phyloP scores from a whole-genome alignment of 1,140 invertebrate genomes.

The Cherax quadricarinatus region DNA sequence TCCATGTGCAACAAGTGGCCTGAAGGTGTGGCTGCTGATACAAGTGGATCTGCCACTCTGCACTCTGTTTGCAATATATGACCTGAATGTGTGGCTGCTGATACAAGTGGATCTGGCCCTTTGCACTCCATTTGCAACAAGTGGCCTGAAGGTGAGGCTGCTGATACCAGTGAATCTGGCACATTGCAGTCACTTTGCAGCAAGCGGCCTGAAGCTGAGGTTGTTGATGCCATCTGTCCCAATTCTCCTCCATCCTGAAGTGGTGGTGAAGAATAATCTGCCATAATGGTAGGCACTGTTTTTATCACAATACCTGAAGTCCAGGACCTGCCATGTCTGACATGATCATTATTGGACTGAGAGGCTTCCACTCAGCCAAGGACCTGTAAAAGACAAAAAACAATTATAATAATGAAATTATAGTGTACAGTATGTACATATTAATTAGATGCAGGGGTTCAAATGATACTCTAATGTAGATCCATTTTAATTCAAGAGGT shows the following conservation, averaged over 20 bases:
- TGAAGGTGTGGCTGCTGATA: no score
- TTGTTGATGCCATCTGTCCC: background rate
- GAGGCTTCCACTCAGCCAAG: background rate
- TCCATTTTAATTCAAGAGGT: no score
- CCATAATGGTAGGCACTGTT: background rate
- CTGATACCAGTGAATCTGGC: background rate
- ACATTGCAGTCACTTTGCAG: background rate
- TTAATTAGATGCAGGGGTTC: no score
- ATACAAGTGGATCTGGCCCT: background rate
- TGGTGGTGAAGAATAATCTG: background rate
- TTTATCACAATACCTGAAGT: constrained; percentile 8
- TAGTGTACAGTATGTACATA: background rate
- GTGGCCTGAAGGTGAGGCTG: background rate
- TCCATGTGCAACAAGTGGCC: no score
- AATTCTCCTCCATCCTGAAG: constrained; percentile 1
- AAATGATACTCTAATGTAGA: no score
- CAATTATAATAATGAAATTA: background rate
- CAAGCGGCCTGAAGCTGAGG: background rate
- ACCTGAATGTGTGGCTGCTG: background rate
- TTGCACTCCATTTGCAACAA: background rate
- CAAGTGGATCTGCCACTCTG: no score
- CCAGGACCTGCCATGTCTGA: background rate
- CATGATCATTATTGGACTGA: background rate
- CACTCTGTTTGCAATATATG: no score
- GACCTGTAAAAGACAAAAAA: background rate